Evolutionary conservation across 2,113 vertebrate species (phyloP).

Genomic region (Corythornis vintsioides): DNA sequence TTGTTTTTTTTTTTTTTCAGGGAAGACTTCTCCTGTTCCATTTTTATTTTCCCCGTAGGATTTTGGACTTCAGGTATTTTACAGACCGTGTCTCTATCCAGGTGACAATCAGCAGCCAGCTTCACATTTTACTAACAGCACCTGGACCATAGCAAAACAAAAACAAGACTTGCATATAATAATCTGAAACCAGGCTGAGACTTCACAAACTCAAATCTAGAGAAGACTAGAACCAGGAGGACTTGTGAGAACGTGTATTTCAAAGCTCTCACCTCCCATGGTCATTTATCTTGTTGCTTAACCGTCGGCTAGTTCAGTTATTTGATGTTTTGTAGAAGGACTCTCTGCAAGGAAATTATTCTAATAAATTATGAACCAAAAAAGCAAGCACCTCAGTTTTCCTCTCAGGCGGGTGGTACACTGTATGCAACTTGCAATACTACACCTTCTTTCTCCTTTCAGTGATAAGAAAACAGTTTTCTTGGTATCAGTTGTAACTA

Average conservation of each 20-base stretch:
- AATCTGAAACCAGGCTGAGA: not conserved
- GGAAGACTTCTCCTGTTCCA: not conserved
- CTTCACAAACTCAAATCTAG: not conserved
- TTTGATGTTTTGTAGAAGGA: not conserved
- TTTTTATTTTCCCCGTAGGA: not conserved
- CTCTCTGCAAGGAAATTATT: not conserved
- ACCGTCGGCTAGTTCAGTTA: accelerated
- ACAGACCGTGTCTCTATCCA: not conserved
- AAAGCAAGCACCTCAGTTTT: not conserved
- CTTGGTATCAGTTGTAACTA: not conserved
- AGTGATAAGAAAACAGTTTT: not conserved
- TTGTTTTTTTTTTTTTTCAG: not conserved
- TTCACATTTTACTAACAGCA: not conserved
- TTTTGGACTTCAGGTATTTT: not conserved
- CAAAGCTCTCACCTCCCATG: not conserved
- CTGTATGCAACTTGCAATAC: not conserved
- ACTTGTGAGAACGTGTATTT: not conserved
- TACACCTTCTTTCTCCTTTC: not conserved
- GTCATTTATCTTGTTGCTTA: not conserved
- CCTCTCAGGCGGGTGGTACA: not conserved
- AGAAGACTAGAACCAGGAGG: not conserved
- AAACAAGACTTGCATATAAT: accelerated
- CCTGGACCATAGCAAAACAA: not conserved
- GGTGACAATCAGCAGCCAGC: not conserved
- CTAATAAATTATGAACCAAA: not conserved